Evolutionary conservation across 2,797 vertebrate genomes (phyloP), one percentile per base, ranked within the genome.

Genomic region (Sebastes reedi): DNA sequence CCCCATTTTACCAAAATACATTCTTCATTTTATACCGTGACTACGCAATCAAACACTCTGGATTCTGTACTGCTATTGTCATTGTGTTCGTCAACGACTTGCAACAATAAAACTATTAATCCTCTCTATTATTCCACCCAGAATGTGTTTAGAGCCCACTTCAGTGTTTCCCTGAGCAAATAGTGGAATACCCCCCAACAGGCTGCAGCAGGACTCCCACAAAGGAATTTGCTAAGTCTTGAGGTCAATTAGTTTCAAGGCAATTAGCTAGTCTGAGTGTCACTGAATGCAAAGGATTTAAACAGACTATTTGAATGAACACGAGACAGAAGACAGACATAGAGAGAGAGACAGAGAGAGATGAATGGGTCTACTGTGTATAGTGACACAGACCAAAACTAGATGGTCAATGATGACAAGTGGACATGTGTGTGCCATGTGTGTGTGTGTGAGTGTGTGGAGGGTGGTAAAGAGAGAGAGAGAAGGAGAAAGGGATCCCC

Each of bases 221-320:
- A 52, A 55, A 72, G 39, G 58, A 24, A 61, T 54, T 8, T 18
- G 27, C 18, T 67, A 52, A 39, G 55, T 55, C 52, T 24, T n/a
- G 16, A 52, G 73, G 82, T 82, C 68, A 58, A 69, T 79, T 77
- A 61, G 67, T 73, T 72, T 61, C 20, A 59, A 58, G 70, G 64
- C 22, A 77, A 80, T 82, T 84, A 84, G 70, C 29, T 34, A 24
- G 75, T 61, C 42, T 32, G 46, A 75, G 67, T 75, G 67, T 74
- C 39, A 59, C 8, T 61, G 46, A 72, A 77, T 65, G 70, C 32
- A 81, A 55, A 67, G 5, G 22, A 56, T 61, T 69, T 18, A 69
- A 22, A 5, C 4, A 24, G 30, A 14, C 61, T 72, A 20, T 67
- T 58, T 66, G 46, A 72, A 32, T 27, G 20, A 18, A 83, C 46